phyloP scores from a whole-genome alignment of 2,888 invertebrate genomes.

The Patella ulyssiponensis region DNA sequence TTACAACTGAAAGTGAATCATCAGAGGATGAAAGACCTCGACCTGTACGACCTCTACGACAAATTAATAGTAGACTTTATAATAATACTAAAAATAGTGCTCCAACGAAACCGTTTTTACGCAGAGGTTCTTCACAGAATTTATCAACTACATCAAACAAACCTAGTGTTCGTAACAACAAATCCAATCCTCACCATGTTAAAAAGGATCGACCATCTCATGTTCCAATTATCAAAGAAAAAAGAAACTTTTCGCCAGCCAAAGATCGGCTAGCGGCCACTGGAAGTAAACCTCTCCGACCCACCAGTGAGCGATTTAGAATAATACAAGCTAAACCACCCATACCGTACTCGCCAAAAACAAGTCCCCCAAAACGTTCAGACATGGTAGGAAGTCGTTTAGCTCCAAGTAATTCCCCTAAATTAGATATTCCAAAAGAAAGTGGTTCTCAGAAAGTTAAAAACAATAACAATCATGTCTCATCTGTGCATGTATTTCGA shows the following conservation, averaged over 20 bases:
- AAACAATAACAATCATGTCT: neutral
- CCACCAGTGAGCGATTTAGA: neutral
- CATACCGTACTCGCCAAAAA: neutral
- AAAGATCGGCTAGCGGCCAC: neutral
- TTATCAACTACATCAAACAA: neutral
- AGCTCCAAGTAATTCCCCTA: neutral
- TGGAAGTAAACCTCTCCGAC: neutral
- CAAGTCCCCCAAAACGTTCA: neutral
- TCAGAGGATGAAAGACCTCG: slow-evolving; percentile 28
- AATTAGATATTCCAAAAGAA: neutral
- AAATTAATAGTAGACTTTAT: neutral
- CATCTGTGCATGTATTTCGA: neutral
- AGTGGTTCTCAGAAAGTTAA: neutral
- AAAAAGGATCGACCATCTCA: neutral
- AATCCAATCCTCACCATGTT: neutral
- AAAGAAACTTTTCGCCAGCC: neutral
- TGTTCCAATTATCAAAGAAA: neutral
- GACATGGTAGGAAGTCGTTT: neutral
- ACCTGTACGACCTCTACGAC: neutral
- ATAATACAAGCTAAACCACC: neutral
- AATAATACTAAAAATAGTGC: neutral
- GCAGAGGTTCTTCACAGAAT: neutral
- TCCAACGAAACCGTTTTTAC: neutral
- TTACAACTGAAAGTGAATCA: slow-evolving; percentile 33
- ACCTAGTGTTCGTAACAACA: neutral